Conservation (phyloP, 2,888 invertebrate species). For the Pyrocoelia pectoralis region DNA sequence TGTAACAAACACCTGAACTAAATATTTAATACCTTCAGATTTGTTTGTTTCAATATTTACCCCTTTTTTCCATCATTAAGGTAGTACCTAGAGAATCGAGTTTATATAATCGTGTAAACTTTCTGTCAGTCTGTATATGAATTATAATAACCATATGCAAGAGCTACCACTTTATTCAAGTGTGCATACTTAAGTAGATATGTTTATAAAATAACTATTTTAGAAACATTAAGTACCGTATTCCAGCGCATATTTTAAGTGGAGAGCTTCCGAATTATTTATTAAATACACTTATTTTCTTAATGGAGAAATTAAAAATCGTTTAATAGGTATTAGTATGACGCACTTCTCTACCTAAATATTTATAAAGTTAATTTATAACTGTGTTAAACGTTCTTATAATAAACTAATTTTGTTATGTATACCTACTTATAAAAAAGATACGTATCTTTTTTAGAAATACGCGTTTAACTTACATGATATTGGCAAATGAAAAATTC, state of each 20-base stretch:
- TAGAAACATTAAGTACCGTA: conserved; percentile 47
- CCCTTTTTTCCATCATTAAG: conserved; percentile 38
- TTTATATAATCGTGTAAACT: conserved; percentile 34
- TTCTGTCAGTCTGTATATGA: conserved; percentile 40
- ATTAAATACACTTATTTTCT: conserved; percentile 31
- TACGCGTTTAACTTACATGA: too few relatives aligned
- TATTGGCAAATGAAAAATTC: too few relatives aligned
- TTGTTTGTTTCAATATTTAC: conserved; percentile 24
- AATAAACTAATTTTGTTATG: background rate
- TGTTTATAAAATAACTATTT: conserved; percentile 50
- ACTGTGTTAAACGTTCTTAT: background rate
- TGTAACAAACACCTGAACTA: conserved; percentile 23
- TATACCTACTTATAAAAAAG: too few relatives aligned
- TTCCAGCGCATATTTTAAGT: conserved; percentile 38
- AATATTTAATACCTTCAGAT: conserved; percentile 26
- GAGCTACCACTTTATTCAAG: conserved; percentile 47
- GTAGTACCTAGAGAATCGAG: conserved; percentile 33
- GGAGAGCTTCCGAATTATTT: conserved; percentile 40
- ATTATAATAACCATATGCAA: conserved; percentile 49
- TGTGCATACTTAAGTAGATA: conserved; percentile 48
- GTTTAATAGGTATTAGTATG: conserved; percentile 15
- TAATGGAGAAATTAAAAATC: conserved; percentile 21
- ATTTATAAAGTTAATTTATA: background rate
- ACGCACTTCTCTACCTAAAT: conserved; percentile 4
- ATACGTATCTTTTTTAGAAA: too few relatives aligned